These are phyloP conservation scores for Fistularia commersonii DNA, from an alignment of 2,797 vertebrate species.

Conservation along the genomic window DNA sequence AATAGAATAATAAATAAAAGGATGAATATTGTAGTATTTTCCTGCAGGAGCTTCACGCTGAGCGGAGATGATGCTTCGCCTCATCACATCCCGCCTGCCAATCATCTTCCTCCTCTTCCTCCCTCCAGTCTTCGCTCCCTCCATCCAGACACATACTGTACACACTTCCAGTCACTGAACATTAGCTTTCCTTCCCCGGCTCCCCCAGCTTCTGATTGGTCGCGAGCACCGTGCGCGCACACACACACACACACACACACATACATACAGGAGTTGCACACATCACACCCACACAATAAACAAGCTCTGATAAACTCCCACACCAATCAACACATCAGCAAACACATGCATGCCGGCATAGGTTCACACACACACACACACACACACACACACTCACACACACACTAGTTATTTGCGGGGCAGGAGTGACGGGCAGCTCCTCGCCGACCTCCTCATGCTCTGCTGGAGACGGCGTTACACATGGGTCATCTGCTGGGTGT, in stretches of 20 bases:
- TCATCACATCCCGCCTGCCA: conserved; percentile 40
- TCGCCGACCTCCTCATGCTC: conserved; percentile 47
- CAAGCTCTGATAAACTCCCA: conserved; percentile 18
- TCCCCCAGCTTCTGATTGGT: conserved; percentile 19
- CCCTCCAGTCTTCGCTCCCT: conserved; percentile 40
- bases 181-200: conserved; percentile 32
- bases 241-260: no score
- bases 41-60: conserved; percentile 36
- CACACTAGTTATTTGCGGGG: conserved; percentile 39
- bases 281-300: conserved; percentile 25
- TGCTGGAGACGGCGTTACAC: conserved; percentile 52
- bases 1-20: not conserved
- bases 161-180: conserved; percentile 24
- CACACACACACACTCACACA: conserved; percentile 5
- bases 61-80: conserved; percentile 24
- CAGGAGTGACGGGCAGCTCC: conserved; percentile 45
- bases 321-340: conserved; percentile 34
- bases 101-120: conserved; percentile 18
- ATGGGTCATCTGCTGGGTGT: conserved; percentile 53
- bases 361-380: conserved; percentile 9
- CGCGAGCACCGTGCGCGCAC: conserved; percentile 26
- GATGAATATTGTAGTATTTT: no score
- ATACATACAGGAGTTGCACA: conserved; percentile 33
- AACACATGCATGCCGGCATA: conserved; percentile 28
- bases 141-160: conserved; percentile 34